Base-by-base conservation (phyloP, 2,113 vertebrate species). In the Lophochroa leadbeateri region DNA sequence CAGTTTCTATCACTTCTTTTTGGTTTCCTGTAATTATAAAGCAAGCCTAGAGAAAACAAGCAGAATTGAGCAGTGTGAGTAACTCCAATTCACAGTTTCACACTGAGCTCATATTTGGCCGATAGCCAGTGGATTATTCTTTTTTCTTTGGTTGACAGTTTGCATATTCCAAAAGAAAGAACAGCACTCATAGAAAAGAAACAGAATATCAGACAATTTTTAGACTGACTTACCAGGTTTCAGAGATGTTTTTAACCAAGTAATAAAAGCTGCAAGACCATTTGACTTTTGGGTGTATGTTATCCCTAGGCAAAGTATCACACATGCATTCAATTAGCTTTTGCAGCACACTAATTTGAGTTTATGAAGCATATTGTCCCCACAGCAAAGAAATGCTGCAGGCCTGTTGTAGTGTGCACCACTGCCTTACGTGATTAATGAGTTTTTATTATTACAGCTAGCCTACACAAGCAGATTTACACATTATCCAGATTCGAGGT, bases 321-420 rank as follows among this genome's bases (percentile, higher is more conserved):
- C 57, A 46, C 33, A 33, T 83, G 65, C 74, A 70, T 91, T 94
- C 87, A 95, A 94, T 96, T 77, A 95, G 69, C 67, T 92, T 92
- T 55, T 93, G 82, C 83, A 91, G 69, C 50, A 85, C 80, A 77
- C 85, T 96, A 88, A 96, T 96, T 96, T 93, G 91, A 86, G 93
- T 93, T 97, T 96, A 72, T 96, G 94, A 94, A 83, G 82, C 87
- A 82, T 86, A 84, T 49, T 94, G 89, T 95, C 70, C 82, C 92
- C 25, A 10, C 64, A 97, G 92, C 82, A 83, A 79, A 95, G 72
- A 91, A 88, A 63, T 52, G 94, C 96, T 94, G 78, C 70, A 64
- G 88, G 88, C 58, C 82, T 88, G 43, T 76, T 94, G 87, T 53
- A 50, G 58, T 11, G 3, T 83, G 52, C 80, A 85, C 37, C 65